These are phyloP conservation scores for Synanthedon formicaeformis DNA, from an alignment of 2,888 invertebrate species.

Conservation along the genomic window DNA sequence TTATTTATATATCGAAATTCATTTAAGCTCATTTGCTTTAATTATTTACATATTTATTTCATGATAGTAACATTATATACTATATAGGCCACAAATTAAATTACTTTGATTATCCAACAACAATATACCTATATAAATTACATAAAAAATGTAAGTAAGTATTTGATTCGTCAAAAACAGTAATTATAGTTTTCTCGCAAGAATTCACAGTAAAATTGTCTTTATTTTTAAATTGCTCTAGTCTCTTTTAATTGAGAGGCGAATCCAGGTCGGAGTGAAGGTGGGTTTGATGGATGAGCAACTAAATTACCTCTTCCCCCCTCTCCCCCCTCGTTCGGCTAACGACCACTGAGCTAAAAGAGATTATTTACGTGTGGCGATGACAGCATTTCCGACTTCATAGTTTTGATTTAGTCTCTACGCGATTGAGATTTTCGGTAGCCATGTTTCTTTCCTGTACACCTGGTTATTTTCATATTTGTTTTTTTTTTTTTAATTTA, in stretches of 20 bases:
- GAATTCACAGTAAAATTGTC: neutral
- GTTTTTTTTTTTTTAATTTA: no score
- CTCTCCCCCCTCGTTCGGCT: slow-evolving; percentile 20
- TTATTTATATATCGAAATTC: no score
- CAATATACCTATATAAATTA: no score
- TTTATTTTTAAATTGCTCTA: neutral
- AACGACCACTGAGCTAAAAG: slow-evolving; percentile 49
- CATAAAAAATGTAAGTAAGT: no score
- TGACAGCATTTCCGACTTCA: slow-evolving; percentile 59
- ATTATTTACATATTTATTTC: no score
- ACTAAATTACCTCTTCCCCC: slow-evolving; percentile 44
- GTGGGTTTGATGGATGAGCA: slow-evolving; percentile 55
- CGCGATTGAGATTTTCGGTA: slow-evolving; percentile 30
- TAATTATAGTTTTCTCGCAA: no score
- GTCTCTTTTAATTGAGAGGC: slow-evolving; percentile 42
- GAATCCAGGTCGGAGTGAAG: slow-evolving; percentile 46
- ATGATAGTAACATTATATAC: no score
- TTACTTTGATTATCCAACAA: no score
- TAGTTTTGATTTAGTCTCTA: slow-evolving; percentile 31
- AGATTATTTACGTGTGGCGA: slow-evolving; percentile 54
- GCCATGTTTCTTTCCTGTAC: slow-evolving; percentile 12
- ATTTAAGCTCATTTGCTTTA: no score
- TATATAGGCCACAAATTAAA: no score
- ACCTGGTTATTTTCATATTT: no score
- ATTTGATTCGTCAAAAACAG: no score